phyloP scores from a whole-genome alignment of 2,888 invertebrate species.

The Auanema sp. region DNA sequence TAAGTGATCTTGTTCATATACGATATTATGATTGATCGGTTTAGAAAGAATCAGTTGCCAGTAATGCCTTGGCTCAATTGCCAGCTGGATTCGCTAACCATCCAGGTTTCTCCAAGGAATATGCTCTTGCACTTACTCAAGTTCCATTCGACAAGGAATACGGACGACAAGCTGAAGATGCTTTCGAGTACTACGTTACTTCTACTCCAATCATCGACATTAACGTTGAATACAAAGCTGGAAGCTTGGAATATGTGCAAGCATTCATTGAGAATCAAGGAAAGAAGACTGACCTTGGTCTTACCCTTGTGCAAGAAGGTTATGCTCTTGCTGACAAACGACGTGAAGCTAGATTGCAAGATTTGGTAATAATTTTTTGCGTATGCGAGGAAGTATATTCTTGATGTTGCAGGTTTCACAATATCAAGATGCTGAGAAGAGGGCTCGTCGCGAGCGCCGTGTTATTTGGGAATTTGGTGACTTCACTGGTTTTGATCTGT shows the following conservation, averaged over 20 bases:
- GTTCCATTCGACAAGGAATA: conserved; percentile 76
- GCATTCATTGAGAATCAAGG: conserved; percentile 37
- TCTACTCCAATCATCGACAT: conserved; percentile 37
- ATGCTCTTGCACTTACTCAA: conserved; percentile 79
- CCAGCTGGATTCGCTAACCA: conserved; percentile 78
- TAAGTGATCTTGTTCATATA: conserved; percentile 63
- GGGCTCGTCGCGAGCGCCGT: conserved; percentile 71
- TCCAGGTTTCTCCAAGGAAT: conserved; percentile 77
- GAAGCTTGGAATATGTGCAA: conserved; percentile 43
- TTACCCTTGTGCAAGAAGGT: conserved; percentile 83
- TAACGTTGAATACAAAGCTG: conserved; percentile 58
- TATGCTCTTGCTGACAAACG: conserved; percentile 79
- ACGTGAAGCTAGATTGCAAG: conserved; percentile 80
- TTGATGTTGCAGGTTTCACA: conserved; percentile 60
- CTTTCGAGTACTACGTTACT: conserved; percentile 23
- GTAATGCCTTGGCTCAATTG: conserved; percentile 79
- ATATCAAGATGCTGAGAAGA: conserved; percentile 66
- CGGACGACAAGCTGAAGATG: conserved; percentile 14
- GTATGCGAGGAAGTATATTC: neutral
- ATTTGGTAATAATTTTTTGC: conserved; percentile 70
- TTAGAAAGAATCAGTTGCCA: conserved; percentile 76
- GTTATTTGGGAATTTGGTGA: conserved; percentile 99
- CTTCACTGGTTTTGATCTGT: conserved; percentile 74
- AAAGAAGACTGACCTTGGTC: conserved; percentile 74
- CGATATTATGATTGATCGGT: conserved; percentile 14